Conservation (phyloP, 2,888 invertebrate species). For the Azorinus chamasolen region DNA sequence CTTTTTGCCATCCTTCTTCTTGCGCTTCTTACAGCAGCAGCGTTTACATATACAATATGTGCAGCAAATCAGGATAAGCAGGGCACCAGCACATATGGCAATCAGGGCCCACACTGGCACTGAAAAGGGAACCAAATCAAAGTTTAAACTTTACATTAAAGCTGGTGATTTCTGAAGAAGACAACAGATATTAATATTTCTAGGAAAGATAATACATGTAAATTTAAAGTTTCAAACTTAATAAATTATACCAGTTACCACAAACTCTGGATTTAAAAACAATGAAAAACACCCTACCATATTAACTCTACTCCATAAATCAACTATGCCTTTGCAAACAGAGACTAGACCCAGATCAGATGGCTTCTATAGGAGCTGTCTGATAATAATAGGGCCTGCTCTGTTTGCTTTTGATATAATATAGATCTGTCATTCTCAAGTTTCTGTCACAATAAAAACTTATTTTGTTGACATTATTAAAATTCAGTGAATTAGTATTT, state of each 20-base stretch:
- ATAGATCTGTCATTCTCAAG: too few species aligned
- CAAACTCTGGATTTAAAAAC: neutral
- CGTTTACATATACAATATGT: constrained; percentile 85
- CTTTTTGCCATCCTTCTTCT: constrained; percentile 90
- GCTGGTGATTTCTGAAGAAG: neutral
- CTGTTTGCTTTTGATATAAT: too few species aligned
- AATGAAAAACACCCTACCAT: neutral
- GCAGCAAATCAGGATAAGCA: constrained; percentile 83
- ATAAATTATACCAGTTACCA: neutral
- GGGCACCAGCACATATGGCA: constrained; percentile 81
- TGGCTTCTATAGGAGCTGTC: too few species aligned
- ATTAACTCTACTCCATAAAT: neutral
- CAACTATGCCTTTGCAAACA: too few species aligned
- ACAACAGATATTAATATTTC: too few species aligned
- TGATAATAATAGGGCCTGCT: too few species aligned
- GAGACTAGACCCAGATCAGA: too few species aligned
- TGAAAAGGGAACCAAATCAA: constrained; percentile 29
- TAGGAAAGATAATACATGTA: too few species aligned
- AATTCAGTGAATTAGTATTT: too few species aligned
- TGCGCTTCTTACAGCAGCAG: constrained; percentile 84
- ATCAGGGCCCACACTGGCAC: constrained; percentile 85
- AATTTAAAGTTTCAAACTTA: too few species aligned
- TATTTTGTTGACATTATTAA: too few species aligned
- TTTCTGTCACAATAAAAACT: too few species aligned
- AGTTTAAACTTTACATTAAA: neutral